phyloP scores from a whole-genome alignment of 2,797 vertebrate genomes.

The Triplophysa yarkandensis region DNA sequence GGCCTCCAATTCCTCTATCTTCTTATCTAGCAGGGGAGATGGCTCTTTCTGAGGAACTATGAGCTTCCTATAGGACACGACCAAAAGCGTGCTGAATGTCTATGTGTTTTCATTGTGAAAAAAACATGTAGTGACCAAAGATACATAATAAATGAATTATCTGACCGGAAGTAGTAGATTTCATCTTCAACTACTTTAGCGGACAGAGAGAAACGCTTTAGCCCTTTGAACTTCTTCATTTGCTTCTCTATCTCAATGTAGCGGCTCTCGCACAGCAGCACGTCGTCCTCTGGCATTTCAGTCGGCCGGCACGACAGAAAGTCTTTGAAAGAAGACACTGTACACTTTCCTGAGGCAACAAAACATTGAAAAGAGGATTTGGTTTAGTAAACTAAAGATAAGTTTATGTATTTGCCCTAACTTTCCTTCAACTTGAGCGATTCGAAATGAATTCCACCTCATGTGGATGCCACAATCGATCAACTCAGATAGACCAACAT shows the following conservation, averaged over 20 bases:
- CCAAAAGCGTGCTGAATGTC: too few species aligned
- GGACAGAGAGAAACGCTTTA: slow-evolving; percentile 96
- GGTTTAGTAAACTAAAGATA: background rate
- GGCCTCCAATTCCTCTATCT: slow-evolving; percentile 95
- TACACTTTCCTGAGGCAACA: slow-evolving; percentile 85
- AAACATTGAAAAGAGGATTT: background rate
- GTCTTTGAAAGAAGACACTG: slow-evolving; percentile 94
- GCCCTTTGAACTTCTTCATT: slow-evolving; percentile 98
- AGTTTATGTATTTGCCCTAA: too few species aligned
- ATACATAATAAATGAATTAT: background rate
- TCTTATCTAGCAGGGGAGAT: slow-evolving; percentile 92
- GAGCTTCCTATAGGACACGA: slow-evolving; percentile 81
- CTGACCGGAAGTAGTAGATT: slow-evolving; percentile 96
- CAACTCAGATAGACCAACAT: too few species aligned
- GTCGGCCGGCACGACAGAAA: slow-evolving; percentile 91
- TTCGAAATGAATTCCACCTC: slow-evolving; percentile 73
- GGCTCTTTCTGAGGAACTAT: slow-evolving; percentile 97
- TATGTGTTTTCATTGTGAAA: background rate
- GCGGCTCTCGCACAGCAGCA: slow-evolving; percentile 96
- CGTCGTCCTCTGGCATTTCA: slow-evolving; percentile 80
- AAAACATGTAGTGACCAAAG: background rate
- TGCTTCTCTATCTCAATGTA: slow-evolving; percentile 96
- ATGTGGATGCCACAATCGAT: too few species aligned
- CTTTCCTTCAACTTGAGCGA: background rate
- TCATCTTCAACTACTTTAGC: slow-evolving; percentile 98